Base-by-base conservation (phyloP, 2,888 invertebrate genomes). In the Epirrhoe alternata region DNA sequence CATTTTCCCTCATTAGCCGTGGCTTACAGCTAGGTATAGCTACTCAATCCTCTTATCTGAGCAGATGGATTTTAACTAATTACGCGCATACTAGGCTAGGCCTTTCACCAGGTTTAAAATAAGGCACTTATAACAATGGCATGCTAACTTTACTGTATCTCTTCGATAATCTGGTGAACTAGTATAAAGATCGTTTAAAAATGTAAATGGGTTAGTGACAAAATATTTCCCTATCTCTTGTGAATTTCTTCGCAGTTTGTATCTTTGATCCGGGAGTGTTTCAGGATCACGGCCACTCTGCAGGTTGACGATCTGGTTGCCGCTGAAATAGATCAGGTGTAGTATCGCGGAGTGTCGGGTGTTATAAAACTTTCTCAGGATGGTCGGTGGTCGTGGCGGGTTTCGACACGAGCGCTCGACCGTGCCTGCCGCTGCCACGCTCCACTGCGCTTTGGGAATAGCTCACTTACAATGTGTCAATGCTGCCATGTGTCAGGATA, bases 291-390 rank as follows among this genome's bases (percentile, higher is more conserved):
- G 58, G 51, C 51, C 24, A 38, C 1, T 24, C 24, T 7, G 35
- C 1, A 50, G 6, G 24, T 24, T 14, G 30, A 14, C 7, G 49
- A 30, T 50, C 58, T n/a, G 24, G 5, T 33, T 58, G 8, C 6
- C 56, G 17, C 10, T 51, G 56, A 56, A 56, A 51, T 33, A 16
- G 16, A 62, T 56, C 30, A n/a, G 50, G 6, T 45, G 45, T 57
- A 16, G 55, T 57, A 52, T 63, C 24, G 47, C 56, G 10, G 31
- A 51, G 62, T 58, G 52, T 63, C 57, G 45, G 58, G 38, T 64
- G 49, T 60, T 42, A 60, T 49, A 61, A 70, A 61, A 68, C 77
- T 80, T 77, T 79, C 79, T 75, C 74, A 76, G 75, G 74, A 66
- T 72, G 74, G 74, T 66, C 51, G 38, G 24, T 38, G 61, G 53